Percentiles rank a stretch among this genome's conserved stretches.
Conservation (phyloP, 2,113 vertebrate species). For the Actenoides lindsayi region DNA sequence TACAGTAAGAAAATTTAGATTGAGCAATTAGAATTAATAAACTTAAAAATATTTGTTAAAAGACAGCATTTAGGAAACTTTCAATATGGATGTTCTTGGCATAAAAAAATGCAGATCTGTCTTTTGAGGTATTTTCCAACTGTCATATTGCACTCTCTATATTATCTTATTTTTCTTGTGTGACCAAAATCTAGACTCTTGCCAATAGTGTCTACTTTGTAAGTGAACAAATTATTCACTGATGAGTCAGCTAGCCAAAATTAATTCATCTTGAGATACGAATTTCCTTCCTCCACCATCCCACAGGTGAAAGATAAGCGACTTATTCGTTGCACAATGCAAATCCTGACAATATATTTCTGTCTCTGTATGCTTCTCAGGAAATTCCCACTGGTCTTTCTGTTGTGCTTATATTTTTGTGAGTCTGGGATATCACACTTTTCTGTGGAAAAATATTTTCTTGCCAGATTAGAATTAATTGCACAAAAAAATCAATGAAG, state of each 20-base stretch:
- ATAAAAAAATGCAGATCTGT: background rate
- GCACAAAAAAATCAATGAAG: background rate
- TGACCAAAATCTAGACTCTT: background rate
- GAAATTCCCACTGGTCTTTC: background rate
- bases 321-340: background rate
- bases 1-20: background rate
- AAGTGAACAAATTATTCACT: constrained; percentile 8
- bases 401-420: background rate
- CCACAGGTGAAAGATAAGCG: background rate
- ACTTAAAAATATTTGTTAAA: background rate
- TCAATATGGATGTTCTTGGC: background rate
- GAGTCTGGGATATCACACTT: background rate
- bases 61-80: background rate
- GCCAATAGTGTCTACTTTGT: background rate
- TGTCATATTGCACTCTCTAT: background rate
- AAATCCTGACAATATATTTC: background rate
- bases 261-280: background rate
- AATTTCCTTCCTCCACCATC: background rate
- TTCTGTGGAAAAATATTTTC: background rate
- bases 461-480: background rate
- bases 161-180: background rate
- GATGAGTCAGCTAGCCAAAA: background rate
- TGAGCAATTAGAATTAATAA: background rate
- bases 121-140: background rate
- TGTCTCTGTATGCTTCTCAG: background rate